Percentiles rank a stretch among this genome's conserved stretches.
phyloP scores from a whole-genome alignment of 2,797 vertebrate genomes.

The Artibeus jamaicensis region DNA sequence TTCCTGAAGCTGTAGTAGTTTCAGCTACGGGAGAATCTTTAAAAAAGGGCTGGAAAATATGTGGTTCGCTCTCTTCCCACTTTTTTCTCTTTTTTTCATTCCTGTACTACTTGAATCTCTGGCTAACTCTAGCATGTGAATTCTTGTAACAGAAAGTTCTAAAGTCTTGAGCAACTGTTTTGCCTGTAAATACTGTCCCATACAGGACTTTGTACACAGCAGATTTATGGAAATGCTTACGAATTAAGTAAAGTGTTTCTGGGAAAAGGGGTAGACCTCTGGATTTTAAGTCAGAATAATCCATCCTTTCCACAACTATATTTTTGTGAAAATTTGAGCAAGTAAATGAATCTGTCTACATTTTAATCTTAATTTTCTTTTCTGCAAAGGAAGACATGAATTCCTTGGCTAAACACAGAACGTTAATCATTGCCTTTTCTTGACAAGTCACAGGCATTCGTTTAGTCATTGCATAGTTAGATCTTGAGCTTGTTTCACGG shows the following conservation, averaged over 20 bases:
- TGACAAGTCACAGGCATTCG: not conserved
- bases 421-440: not conserved
- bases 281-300: not conserved
- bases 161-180: not conserved
- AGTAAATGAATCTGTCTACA: not conserved
- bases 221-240: not conserved
- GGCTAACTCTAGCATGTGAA: fast-evolving
- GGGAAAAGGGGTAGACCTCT: not conserved
- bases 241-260: not conserved
- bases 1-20: not conserved
- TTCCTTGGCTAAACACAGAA: not conserved
- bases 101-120: not conserved
- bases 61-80: not conserved
- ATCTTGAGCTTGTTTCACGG: not conserved
- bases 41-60: not conserved
- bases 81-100: not conserved
- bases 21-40: not conserved
- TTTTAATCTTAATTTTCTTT: not conserved
- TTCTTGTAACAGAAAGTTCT: not conserved
- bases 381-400: not conserved
- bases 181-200: not conserved
- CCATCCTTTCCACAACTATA: not conserved
- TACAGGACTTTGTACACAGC: not conserved
- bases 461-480: not conserved
- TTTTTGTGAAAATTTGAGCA: not conserved